Evolutionary conservation across 2,797 vertebrate genomes (phyloP).

Genomic region (Galagoides demidoff): DNA sequence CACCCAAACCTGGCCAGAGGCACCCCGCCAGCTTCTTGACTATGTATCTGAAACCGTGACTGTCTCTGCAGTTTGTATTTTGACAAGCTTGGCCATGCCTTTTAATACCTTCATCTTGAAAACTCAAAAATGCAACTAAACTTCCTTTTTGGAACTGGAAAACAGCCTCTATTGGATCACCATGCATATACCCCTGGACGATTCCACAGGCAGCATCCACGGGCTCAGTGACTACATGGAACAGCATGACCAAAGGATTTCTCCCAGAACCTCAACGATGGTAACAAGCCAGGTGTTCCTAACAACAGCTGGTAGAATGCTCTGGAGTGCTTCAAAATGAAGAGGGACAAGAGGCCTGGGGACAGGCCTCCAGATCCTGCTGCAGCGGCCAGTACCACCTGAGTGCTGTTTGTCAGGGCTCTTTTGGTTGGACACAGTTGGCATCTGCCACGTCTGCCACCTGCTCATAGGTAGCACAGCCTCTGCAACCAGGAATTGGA

Average conservation of each 20-base stretch:
- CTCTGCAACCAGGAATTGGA: not conserved
- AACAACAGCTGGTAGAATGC: not conserved
- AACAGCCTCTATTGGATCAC: not conserved
- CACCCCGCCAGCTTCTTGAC: not conserved
- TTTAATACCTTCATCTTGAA: not conserved
- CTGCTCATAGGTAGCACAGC: not conserved
- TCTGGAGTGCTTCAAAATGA: not conserved
- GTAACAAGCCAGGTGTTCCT: not conserved
- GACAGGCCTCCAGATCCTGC: not conserved
- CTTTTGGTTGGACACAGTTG: not conserved
- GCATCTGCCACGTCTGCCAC: not conserved
- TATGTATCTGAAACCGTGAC: not conserved
- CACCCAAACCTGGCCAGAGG: not conserved
- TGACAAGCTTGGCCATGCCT: not conserved
- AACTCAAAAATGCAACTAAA: not conserved
- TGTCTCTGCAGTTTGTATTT: not conserved
- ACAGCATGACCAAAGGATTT: not conserved
- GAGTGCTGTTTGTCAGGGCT: not conserved
- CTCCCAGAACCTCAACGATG: not conserved
- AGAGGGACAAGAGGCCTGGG: not conserved
- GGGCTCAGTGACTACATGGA: no score
- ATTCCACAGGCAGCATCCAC: not conserved
- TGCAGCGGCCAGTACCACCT: not conserved
- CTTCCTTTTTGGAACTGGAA: not conserved
- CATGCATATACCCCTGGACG: fast-evolving